Conservation (phyloP, 2,113 vertebrate species). For the Lophochroa leadbeateri region DNA sequence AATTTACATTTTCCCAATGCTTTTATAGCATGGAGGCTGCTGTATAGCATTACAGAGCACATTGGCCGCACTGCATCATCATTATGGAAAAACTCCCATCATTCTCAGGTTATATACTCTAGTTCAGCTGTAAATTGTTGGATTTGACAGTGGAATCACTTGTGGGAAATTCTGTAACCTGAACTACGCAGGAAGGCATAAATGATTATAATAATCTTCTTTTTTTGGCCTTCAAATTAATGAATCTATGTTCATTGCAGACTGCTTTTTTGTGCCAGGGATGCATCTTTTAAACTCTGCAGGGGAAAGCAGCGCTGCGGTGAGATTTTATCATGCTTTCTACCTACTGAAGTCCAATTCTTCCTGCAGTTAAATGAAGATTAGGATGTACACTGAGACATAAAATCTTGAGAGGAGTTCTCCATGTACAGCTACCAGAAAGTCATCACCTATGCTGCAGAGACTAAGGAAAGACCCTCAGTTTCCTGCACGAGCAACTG, state of each 20-base stretch:
- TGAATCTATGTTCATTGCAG: not conserved
- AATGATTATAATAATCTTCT: not conserved
- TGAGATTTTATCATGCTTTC: not conserved
- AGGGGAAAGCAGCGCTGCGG: not conserved
- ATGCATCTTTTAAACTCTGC: not conserved
- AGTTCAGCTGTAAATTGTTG: constrained; percentile 20
- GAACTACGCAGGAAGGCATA: constrained; percentile 5
- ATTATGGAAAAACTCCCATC: not conserved
- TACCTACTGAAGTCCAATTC: not conserved
- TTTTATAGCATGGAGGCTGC: not conserved
- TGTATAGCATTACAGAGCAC: not conserved
- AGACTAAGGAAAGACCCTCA: not conserved
- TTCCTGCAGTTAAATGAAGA: not conserved
- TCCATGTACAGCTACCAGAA: not conserved
- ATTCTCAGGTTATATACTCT: not conserved
- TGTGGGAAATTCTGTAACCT: constrained; percentile 33
- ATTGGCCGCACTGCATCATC: not conserved
- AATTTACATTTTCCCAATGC: not conserved
- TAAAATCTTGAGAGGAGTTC: not conserved
- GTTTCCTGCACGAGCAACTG: not conserved
- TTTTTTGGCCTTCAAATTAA: not conserved
- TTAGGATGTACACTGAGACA: not conserved
- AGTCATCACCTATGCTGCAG: not conserved
- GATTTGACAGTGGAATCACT: constrained; percentile 28
- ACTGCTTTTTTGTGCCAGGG: not conserved